Evolutionary conservation across 2,797 vertebrate genomes (phyloP), one percentile per base, ranked within the genome.

Genomic region (Enteromius argenteus): DNA sequence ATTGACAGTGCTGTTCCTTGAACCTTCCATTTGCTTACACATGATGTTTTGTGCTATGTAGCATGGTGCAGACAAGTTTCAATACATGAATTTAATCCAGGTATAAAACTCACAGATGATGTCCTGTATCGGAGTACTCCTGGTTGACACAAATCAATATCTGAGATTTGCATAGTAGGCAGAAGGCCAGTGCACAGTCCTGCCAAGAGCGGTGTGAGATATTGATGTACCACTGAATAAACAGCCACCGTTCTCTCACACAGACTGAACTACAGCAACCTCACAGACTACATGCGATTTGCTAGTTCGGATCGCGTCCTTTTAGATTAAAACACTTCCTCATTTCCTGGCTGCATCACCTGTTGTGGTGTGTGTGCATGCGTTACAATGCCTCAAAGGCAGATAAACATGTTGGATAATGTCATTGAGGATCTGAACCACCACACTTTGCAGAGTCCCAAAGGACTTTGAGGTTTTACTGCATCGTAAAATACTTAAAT

Each of bases 161-260:
- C 76, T 56, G 69, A 66, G 46, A 85, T 85, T 77, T 83, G 80
- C 76, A 80, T 86, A 64, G 75, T 67, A 69, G 80, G 76, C 83
- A 39, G 30, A 80, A 76, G 39, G 66, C 85, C 86, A 85, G 80
- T 27, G 7, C 1, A 9, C 71, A 46, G 30, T 69, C 49, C 62
- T 83, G 86, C 83, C 86, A 87, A 82, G 44, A 71, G 49, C 46
- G 23, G 51, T 83, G 72, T 60, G 67, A 81, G 60, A 44, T 80
- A 62, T 78, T 75, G 37, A 79, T 79, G 60, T 49, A 51, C 56
- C 56, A 42, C 53, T 35, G 71, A 72, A 37, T 72, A 80, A 83
- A 83, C 46, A 81, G 42, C 66, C 51, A 60, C 42, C 67, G 32
- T 72, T 79, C 74, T 79, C 74, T 32, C 56, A 79, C 35, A 35